Base-by-base conservation (phyloP, 1,140 invertebrate genomes). In the Pissodes strobi region DNA sequence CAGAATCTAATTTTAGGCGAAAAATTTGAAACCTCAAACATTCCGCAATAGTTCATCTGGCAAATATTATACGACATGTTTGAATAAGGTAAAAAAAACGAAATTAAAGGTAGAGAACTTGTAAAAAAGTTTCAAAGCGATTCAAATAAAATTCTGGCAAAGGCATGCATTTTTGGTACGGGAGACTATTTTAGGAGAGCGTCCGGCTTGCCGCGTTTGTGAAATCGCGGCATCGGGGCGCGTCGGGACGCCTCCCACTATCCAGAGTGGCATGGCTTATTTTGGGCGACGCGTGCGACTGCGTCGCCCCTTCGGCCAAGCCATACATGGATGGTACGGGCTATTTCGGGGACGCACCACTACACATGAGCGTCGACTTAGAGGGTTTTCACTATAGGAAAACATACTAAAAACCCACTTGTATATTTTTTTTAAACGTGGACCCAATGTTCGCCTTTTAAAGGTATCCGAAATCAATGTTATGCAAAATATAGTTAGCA, bases 291-390 rank as follows among this genome's bases (percentile, higher is more conserved):
- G 68, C 65, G 59, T 66, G 65, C 70, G 64, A 60, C 68, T 72
- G 70, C 70, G 70, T 70, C 71, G 56, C 63, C 55, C 62, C 65
- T 53, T 22, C 37, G 55, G 38, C 60, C 69, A 63, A 66, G 43
- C 71, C 71, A 71, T 72, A 72, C 71, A 72, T 71, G 71, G 71
- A 67, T 62, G 69, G 67, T 70, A 71, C 67, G 61, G 25, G 56
- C 41, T 71, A 72, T 72, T 72, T 72, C 56, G 25, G 58, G 69
- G 10, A 22, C 37, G 48, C 25, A 58, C 51, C 52, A 45, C 13
- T n/a, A n/a, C n/a, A n/a, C n/a, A n/a, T n/a, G n/a, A n/a, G n/a
- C n/a, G n/a, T n/a, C n/a, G n/a, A n/a, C n/a, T n/a, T n/a, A n/a
- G n/a, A n/a, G n/a, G n/a, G n/a, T n/a, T n/a, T n/a, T n/a, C n/a